Percentiles rank a stretch among this genome's conserved stretches.
Conservation (phyloP, 2,113 vertebrate species). For the Odocoileus virginianus region DNA sequence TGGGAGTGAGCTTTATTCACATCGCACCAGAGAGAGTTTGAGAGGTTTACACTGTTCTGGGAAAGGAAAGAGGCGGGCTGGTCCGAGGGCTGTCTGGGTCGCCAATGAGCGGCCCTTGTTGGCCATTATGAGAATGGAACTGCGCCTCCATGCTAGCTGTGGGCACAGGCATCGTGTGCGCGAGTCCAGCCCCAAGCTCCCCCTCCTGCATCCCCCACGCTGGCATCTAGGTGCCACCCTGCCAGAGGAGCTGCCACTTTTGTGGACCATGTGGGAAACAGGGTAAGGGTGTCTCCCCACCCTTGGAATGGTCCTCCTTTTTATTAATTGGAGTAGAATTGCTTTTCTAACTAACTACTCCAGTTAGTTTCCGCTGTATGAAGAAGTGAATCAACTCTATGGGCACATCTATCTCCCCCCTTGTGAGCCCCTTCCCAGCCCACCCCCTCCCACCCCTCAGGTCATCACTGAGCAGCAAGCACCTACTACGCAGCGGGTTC, state of each 20-base stretch:
- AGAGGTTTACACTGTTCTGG: too few species aligned
- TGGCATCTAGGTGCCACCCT: background rate
- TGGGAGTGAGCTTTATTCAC: rapidly evolving
- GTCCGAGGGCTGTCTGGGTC: background rate
- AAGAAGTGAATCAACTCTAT: background rate
- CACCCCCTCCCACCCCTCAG: background rate
- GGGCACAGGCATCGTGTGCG: background rate
- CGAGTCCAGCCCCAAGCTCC: background rate
- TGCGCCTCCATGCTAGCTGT: rapidly evolving
- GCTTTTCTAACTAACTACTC: background rate
- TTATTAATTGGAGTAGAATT: background rate
- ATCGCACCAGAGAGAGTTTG: rapidly evolving
- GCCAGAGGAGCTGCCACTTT: background rate
- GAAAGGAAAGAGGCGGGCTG: background rate
- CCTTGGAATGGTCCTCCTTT: background rate
- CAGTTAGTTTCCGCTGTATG: background rate
- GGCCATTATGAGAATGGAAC: background rate
- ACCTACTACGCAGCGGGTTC: rapidly evolving
- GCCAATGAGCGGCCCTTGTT: rapidly evolving
- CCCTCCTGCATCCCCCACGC: rapidly evolving
- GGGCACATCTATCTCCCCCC: background rate
- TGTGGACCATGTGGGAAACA: too few species aligned
- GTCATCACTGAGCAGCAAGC: background rate
- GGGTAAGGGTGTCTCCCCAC: background rate
- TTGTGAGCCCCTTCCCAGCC: background rate